Conservation (phyloP, 2,888 invertebrate genomes). For the Timema podura region DNA sequence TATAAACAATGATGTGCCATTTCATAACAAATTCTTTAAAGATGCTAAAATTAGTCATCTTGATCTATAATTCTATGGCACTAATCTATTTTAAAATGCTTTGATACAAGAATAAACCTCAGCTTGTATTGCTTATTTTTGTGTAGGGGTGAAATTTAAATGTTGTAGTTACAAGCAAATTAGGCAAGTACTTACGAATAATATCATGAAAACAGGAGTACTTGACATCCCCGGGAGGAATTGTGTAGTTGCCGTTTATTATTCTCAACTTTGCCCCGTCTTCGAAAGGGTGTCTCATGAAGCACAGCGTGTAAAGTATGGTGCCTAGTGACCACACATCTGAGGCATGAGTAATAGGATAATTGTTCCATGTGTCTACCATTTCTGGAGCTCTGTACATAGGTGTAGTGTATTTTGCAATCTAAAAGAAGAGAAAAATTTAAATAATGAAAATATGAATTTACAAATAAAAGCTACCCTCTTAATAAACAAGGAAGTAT, state of each 20-base stretch:
- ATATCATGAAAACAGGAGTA: constrained; percentile 79
- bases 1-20: too few species aligned
- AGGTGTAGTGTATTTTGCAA: constrained; percentile 78
- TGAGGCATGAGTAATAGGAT: constrained; percentile 81
- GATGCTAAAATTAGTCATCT: too few species aligned
- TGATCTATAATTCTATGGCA: too few species aligned
- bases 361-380: constrained; percentile 96
- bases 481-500: too few species aligned
- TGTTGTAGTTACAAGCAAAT: too few species aligned
- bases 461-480: constrained; percentile 16
- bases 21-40: too few species aligned
- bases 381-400: constrained; percentile 99
- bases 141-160: too few species aligned
- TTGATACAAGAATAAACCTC: too few species aligned
- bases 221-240: constrained; percentile 75
- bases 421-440: too few species aligned
- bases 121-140: too few species aligned
- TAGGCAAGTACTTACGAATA: constrained; percentile 28
- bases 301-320: constrained; percentile 87
- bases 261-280: constrained; percentile 92
- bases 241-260: constrained; percentile 89
- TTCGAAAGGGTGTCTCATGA: constrained; percentile 93
- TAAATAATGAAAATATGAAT: constrained; percentile 34
- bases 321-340: constrained; percentile 99
- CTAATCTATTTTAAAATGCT: too few species aligned